Base-by-base conservation (phyloP, 2,797 vertebrate species). In the Fistularia commersonii region DNA sequence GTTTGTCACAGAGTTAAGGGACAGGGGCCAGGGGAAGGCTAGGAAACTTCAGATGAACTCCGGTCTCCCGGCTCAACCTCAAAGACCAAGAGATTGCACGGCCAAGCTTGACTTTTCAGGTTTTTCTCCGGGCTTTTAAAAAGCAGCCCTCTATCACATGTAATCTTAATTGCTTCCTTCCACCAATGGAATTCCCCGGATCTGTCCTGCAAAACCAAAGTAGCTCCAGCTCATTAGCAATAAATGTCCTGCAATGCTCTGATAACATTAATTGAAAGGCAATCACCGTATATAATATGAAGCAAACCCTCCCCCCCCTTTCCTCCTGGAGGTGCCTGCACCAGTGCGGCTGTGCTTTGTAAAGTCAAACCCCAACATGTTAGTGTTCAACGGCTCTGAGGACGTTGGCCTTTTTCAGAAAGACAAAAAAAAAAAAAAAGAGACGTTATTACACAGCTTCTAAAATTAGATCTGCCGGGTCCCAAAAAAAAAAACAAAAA, bases 181-280 rank as follows among this genome's bases (percentile, higher is more conserved):
- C 37, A 11, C 23, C 23, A 45, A 45, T 45, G 43, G 45, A 56
- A 56, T 48, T 48, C 23, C 23, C 54, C 38, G 57, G 40, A 49
- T 57, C 43, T 48, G 34, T 15, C 55, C 51, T 57, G 57, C 57
- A 61, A 64, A 53, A 50, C 43, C 42, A 57, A 64, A 64, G 46
- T 39, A 59, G 49, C 48, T 59, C 41, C 42, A 55, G 62, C 58
- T 70, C 63, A 72, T 59, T 68, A 70, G 57, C 42, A 66, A 69
- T 64, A 63, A 61, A 61, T 62, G 50, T 49, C 51, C 72, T 64
- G 69, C 64, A 54, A 46, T 70, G 32, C 41, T 37, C 69, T 65
- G 76, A 79, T 77, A 79, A 77, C 74, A 64, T 34, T 71, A 76
- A 81, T 64, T 76, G 62, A 73, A 69, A 60, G 56, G 58, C 68